Evolutionary conservation across 2,113 vertebrate species (phyloP).

Genomic region (Actenoides hombroni): DNA sequence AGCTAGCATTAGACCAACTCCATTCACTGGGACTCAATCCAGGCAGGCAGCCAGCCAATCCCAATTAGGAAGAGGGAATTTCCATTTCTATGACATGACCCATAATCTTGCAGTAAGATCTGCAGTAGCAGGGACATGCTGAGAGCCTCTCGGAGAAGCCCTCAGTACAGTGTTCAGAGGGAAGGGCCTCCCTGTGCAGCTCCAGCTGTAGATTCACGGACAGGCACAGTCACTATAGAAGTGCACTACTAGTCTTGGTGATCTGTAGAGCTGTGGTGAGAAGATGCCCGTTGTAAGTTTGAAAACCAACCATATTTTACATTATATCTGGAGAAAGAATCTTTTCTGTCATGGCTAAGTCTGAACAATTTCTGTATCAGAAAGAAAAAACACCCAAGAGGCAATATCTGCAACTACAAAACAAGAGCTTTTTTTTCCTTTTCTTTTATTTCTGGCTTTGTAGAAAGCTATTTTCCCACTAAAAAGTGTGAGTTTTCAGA

Average conservation of each 20-base stretch:
- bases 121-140: neutral
- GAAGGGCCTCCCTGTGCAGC: neutral
- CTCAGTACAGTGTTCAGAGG: neutral
- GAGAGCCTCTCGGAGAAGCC: neutral
- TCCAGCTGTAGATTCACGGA: neutral
- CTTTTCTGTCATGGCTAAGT: neutral
- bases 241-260: neutral
- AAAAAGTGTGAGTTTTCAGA: neutral
- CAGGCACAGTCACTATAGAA: neutral
- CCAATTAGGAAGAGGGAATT: neutral
- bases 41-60: neutral
- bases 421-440: accelerated
- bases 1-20: neutral
- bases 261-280: neutral
- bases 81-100: neutral
- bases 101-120: neutral
- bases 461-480: neutral
- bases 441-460: neutral
- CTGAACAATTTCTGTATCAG: neutral
- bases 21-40: neutral
- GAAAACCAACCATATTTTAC: neutral
- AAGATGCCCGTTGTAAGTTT: neutral
- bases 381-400: neutral
- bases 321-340: neutral
- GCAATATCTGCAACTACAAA: neutral